Evolutionary conservation across 2,888 invertebrate genomes (phyloP).

Genomic region (Synergus japonicus): DNA sequence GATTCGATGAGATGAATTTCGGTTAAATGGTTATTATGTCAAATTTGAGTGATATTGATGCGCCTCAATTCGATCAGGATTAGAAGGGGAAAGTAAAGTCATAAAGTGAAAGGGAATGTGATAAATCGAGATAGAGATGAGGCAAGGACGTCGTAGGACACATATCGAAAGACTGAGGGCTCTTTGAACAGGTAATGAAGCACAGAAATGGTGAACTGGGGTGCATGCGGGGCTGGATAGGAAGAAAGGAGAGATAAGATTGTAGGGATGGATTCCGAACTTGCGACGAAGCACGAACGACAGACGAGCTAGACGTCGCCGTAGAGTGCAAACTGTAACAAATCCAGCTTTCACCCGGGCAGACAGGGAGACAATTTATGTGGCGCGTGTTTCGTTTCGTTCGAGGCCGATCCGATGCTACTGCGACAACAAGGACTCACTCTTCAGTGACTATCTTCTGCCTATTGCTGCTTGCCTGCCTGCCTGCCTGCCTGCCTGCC

Average conservation of each 20-base stretch:
- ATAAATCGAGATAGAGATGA: slow-evolving; percentile 27
- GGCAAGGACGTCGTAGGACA: neutral
- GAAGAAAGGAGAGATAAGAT: slow-evolving; percentile 48
- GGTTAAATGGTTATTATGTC: too few relatives aligned
- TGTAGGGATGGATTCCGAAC: slow-evolving; percentile 55
- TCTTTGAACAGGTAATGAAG: slow-evolving; percentile 47
- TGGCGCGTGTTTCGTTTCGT: slow-evolving; percentile 75
- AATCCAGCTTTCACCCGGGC: slow-evolving; percentile 77
- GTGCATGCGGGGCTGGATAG: neutral
- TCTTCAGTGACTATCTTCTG: slow-evolving; percentile 59
- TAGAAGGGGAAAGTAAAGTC: slow-evolving; percentile 44
- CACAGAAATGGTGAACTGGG: neutral
- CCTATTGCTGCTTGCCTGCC: slow-evolving; percentile 53
- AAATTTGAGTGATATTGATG: too few relatives aligned
- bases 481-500: too few relatives aligned
- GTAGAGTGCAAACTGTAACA: slow-evolving; percentile 76
- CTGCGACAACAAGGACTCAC: slow-evolving; percentile 67
- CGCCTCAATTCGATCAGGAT: slow-evolving; percentile 42
- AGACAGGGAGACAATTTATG: slow-evolving; percentile 77
- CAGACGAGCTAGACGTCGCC: slow-evolving; percentile 68
- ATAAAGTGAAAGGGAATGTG: slow-evolving; percentile 40
- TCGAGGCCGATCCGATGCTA: slow-evolving; percentile 63
- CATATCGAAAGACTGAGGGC: slow-evolving; percentile 15
- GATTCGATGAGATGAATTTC: too few relatives aligned
- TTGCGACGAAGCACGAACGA: slow-evolving; percentile 49